A percentile compares a stretch with the other conserved stretches of the same genome.
These are phyloP conservation scores for Melinaea marsaeus DNA, from an alignment of 2,888 invertebrate species.

Conservation along the genomic window DNA sequence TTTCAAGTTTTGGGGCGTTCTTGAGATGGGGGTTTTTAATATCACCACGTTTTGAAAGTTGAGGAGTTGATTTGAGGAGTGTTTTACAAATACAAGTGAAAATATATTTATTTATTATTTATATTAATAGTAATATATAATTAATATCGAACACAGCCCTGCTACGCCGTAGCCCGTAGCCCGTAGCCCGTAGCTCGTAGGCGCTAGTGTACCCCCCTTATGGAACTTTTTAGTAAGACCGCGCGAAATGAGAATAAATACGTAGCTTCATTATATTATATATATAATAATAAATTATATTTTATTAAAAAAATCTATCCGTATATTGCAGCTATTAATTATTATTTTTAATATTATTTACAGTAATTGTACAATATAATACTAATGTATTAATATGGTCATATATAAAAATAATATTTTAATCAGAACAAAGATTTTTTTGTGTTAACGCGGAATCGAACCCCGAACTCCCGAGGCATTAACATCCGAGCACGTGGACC, in stretches of 20 bases:
- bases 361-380: no score
- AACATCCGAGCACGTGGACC: conserved; percentile 40
- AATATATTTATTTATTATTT: no score
- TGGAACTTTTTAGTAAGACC: conserved; percentile 77
- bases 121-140: background rate
- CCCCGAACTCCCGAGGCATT: conserved; percentile 26
- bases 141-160: conserved; percentile 20
- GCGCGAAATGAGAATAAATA: conserved; percentile 76
- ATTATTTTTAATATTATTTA: no score
- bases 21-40: conserved; percentile 13
- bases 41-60: background rate
- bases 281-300: conserved; percentile 6
- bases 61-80: background rate
- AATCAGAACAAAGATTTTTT: background rate
- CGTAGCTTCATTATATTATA: conserved; percentile 64
- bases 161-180: conserved; percentile 31
- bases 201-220: conserved; percentile 53
- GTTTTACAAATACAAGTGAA: background rate
- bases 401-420: no score
- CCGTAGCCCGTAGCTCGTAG: conserved; percentile 39
- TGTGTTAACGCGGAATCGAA: conserved; percentile 48
- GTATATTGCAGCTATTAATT: no score
- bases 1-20: conserved; percentile 43
- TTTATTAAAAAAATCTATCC: background rate
- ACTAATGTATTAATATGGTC: no score